Conservation (phyloP, 2,888 invertebrate genomes). For the Ectobius pallidus region DNA sequence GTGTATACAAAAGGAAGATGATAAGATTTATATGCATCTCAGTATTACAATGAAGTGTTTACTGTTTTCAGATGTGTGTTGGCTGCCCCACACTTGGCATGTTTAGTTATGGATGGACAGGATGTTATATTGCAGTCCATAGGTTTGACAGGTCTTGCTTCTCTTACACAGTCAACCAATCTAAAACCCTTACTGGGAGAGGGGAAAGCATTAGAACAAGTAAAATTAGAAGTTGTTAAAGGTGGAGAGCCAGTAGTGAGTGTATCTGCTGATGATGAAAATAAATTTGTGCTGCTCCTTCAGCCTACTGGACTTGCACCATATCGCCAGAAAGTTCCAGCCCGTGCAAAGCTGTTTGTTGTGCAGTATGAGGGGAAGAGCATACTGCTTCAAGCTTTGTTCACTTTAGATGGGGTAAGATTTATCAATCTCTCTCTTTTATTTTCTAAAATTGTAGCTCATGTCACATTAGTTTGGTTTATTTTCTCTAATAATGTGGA, state of each 20-base stretch:
- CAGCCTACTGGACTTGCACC: not conserved
- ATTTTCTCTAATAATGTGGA: too few species aligned
- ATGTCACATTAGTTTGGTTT: too few species aligned
- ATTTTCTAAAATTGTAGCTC: too few species aligned
- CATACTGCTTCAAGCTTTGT: conserved; percentile 54
- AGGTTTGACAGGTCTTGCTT: conserved; percentile 44
- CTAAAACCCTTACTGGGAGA: not conserved
- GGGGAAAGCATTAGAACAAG: not conserved
- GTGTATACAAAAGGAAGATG: too few species aligned
- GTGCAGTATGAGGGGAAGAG: conserved; percentile 49
- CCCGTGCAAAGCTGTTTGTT: conserved; percentile 6
- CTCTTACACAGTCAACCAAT: not conserved
- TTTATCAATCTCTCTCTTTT: too few species aligned
- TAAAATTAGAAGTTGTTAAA: conserved; percentile 48
- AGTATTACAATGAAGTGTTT: too few species aligned
- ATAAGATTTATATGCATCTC: too few species aligned
- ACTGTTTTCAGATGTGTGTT: conserved; percentile 71
- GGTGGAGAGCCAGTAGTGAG: conserved; percentile 51
- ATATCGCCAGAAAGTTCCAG: not conserved
- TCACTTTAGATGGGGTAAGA: conserved; percentile 55
- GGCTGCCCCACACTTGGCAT: conserved; percentile 68
- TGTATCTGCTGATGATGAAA: conserved; percentile 48
- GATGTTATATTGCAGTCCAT: conserved; percentile 65
- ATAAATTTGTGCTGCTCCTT: not conserved
- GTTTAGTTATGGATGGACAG: conserved; percentile 61